phyloP scores from a whole-genome alignment of 2,113 vertebrate genomes.

The Aleadryas rufinucha region DNA sequence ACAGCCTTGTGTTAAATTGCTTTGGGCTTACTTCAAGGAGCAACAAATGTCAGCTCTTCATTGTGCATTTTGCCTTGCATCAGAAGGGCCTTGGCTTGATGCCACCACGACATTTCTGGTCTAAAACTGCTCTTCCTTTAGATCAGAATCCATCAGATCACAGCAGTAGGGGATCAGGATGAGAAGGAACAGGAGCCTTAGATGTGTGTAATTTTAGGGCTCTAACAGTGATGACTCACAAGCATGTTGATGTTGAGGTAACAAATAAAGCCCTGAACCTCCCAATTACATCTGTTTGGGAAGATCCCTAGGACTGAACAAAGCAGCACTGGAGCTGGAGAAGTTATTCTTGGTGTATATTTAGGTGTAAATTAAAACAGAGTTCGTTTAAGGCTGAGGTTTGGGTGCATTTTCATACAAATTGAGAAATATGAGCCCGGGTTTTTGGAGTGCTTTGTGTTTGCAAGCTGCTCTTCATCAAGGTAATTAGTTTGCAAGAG shows the following conservation, averaged over 20 bases:
- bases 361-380: background rate
- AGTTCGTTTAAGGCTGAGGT: slow-evolving; percentile 7
- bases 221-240: background rate
- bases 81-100: background rate
- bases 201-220: background rate
- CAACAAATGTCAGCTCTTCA: background rate
- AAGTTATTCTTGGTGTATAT: background rate
- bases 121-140: background rate
- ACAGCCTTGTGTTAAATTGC: background rate
- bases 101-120: background rate
- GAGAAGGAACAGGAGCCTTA: background rate
- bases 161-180: background rate
- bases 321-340: background rate
- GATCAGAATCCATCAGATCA: background rate
- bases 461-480: slow-evolving; percentile 32
- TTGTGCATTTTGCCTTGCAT: background rate
- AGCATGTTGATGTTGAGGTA: background rate
- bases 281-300: background rate
- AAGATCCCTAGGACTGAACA: background rate
- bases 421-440: background rate
- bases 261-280: background rate
- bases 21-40: background rate
- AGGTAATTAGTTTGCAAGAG: slow-evolving; percentile 35
- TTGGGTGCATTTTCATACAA: background rate
- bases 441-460: slow-evolving; percentile 6